phyloP scores from a whole-genome alignment of 1,140 invertebrate species.

The Solenopsis invicta region DNA sequence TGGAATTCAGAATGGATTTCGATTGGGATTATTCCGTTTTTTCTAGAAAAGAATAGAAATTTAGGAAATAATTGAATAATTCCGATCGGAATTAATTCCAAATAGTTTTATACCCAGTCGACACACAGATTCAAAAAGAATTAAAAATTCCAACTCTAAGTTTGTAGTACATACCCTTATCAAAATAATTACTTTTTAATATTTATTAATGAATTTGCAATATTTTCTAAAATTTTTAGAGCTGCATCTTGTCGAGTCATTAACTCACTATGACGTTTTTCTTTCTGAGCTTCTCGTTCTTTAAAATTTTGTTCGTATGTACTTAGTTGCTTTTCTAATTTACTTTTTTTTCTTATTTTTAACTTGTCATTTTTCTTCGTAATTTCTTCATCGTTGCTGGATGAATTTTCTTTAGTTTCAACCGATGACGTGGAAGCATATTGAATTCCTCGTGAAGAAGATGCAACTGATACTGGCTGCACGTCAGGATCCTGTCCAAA shows the following conservation, averaged over 20 bases:
- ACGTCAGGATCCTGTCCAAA: slow-evolving; percentile 30
- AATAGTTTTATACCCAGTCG: too few species aligned
- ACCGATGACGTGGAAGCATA: neutral
- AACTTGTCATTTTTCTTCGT: neutral
- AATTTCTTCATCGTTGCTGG: neutral
- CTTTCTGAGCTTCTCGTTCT: too few species aligned
- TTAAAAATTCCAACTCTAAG: too few species aligned
- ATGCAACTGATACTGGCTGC: slow-evolving; percentile 24
- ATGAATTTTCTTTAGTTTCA: slow-evolving; percentile 18
- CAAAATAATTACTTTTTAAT: slow-evolving; percentile 15
- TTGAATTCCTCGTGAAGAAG: slow-evolving; percentile 20
- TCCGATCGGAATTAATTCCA: too few species aligned
- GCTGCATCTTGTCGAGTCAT: slow-evolving; percentile 29
- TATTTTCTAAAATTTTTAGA: slow-evolving; percentile 34
- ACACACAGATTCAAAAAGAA: too few species aligned
- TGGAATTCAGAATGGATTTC: too few species aligned
- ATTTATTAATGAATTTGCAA: slow-evolving; percentile 22
- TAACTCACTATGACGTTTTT: slow-evolving; percentile 8
- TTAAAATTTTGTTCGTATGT: slow-evolving; percentile 22
- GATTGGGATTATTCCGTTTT: too few species aligned
- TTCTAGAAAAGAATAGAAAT: too few species aligned
- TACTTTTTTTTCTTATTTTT: slow-evolving; percentile 12
- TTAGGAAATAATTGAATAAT: too few species aligned
- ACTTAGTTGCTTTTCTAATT: slow-evolving; percentile 16
- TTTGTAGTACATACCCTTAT: too few species aligned